phyloP scores from a whole-genome alignment of 2,888 invertebrate genomes.

The Neoaliturus tenellus region DNA sequence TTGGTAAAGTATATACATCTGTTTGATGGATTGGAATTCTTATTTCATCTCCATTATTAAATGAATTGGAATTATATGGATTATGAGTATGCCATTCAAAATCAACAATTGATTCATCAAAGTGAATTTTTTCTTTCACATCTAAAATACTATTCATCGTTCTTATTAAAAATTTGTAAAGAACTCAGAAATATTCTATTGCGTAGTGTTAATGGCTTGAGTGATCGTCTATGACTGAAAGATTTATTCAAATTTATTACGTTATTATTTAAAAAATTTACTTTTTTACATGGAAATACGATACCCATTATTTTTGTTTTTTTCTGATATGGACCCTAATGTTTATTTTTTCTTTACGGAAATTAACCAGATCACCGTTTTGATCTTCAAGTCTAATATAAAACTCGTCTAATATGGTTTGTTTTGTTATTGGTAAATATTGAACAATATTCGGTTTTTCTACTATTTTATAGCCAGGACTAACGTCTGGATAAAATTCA shows the following conservation, averaged over 20 bases:
- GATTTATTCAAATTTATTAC: background rate
- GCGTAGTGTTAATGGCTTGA: constrained; percentile 3
- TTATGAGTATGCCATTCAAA: constrained; percentile 22
- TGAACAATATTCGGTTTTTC: constrained; percentile 27
- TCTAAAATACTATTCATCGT: constrained; percentile 2
- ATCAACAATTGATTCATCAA: constrained; percentile 25
- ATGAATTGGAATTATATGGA: constrained; percentile 1
- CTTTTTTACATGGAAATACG: background rate
- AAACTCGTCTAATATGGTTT: background rate
- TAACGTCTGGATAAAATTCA: constrained; percentile 7
- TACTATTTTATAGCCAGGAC: constrained; percentile 16
- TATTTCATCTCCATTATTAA: constrained; percentile 23
- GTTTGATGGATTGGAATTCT: constrained; percentile 24
- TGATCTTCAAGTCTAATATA: constrained; percentile 6
- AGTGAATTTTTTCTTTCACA: background rate
- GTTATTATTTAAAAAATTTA: background rate
- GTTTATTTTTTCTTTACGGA: background rate
- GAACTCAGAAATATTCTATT: constrained; percentile 11
- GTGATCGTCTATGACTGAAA: background rate
- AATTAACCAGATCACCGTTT: constrained; percentile 2
- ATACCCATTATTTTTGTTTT: background rate
- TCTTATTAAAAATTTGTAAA: background rate
- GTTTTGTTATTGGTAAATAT: constrained; percentile 28
- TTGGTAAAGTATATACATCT: constrained; percentile 5
- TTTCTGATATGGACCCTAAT: background rate